Evolutionary conservation across 1,140 invertebrate genomes (phyloP).

Genomic region (Dinothrombium tinctorium): DNA sequence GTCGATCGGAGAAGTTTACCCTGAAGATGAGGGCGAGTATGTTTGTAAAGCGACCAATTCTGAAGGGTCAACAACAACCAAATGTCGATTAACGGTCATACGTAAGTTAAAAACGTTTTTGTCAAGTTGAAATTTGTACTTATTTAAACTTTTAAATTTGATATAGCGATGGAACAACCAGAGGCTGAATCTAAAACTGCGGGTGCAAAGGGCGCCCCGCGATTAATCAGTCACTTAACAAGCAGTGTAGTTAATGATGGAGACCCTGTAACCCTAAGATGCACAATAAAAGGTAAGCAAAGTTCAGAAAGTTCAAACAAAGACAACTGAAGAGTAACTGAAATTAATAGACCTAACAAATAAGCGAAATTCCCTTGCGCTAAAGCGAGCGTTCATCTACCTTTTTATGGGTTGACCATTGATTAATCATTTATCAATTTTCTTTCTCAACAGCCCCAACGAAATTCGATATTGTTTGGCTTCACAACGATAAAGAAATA

Average conservation of each 20-base stretch:
- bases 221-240: slow-evolving; percentile 14
- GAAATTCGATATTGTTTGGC: slow-evolving; percentile 32
- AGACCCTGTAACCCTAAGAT: slow-evolving; percentile 14
- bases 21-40: slow-evolving; percentile 74
- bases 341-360: too few species aligned
- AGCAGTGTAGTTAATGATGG: slow-evolving; percentile 15
- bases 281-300: slow-evolving; percentile 15
- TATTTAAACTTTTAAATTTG: neutral
- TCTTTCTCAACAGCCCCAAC: slow-evolving; percentile 7
- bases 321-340: too few species aligned
- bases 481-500: slow-evolving; percentile 89
- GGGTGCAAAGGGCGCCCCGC: slow-evolving; percentile 9
- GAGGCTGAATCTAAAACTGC: slow-evolving; percentile 15
- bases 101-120: slow-evolving; percentile 12
- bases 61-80: slow-evolving; percentile 51
- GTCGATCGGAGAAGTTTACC: slow-evolving; percentile 70
- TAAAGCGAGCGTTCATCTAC: too few species aligned
- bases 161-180: slow-evolving; percentile 19
- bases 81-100: slow-evolving; percentile 52
- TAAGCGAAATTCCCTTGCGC: too few species aligned
- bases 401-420: too few species aligned
- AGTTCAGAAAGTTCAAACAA: too few species aligned
- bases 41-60: slow-evolving; percentile 71
- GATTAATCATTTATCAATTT: neutral
- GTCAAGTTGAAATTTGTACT: neutral